A percentile compares a stretch with the other conserved stretches of the same genome.
Evolutionary conservation across 2,113 vertebrate genomes (phyloP).

Genomic region (Glaucidium brasilianum): DNA sequence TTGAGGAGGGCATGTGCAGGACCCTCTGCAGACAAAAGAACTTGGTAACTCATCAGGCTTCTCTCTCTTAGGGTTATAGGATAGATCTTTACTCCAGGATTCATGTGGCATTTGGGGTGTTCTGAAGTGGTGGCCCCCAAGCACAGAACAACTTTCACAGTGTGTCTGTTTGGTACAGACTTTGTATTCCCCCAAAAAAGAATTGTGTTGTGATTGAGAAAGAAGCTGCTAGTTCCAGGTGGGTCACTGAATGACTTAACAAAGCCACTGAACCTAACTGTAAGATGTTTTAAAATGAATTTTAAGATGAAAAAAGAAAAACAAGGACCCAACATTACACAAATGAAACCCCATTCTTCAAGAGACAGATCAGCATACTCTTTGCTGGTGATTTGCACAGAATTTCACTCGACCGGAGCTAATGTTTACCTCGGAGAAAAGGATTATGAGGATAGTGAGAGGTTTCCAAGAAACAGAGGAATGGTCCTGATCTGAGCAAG

Average conservation of each 20-base stretch:
- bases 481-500: not conserved
- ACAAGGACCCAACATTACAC: not conserved
- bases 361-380: not conserved
- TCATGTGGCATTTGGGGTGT: not conserved
- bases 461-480: slow-evolving; percentile 39
- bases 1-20: not conserved
- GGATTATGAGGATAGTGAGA: not conserved
- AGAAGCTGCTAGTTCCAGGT: not conserved
- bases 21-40: not conserved
- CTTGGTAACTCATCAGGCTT: not conserved
- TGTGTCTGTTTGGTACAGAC: not conserved
- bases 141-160: not conserved
- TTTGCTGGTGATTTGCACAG: not conserved
- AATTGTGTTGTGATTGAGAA: not conserved
- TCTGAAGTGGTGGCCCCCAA: not conserved
- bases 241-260: not conserved
- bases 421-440: slow-evolving; percentile 23
- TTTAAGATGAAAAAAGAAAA: not conserved
- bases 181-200: not conserved
- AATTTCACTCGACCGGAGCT: slow-evolving; percentile 2
- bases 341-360: not conserved
- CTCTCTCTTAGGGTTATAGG: not conserved
- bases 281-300: slow-evolving; percentile 8
- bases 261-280: not conserved
- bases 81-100: not conserved